Evolutionary conservation across 2,888 invertebrate genomes (phyloP), one percentile per base, ranked within the genome.

Genomic region (Anthophora plumipes): DNA sequence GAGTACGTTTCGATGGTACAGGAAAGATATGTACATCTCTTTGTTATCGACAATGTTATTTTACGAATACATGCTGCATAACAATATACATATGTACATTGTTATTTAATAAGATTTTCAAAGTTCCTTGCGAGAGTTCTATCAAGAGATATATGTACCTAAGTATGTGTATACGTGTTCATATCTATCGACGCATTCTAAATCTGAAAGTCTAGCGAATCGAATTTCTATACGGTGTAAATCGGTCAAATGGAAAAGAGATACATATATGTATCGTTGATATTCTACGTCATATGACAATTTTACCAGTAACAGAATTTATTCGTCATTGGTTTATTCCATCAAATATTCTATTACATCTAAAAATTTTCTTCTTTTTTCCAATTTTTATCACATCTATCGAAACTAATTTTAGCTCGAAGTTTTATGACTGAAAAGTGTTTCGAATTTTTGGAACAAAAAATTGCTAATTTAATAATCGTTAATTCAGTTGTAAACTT

Each of bases 191-290:
- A n/a, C n/a, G n/a, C 6, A 48, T 48, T 63, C 25, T 17, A n/a
- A 4, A 22, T 22, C n/a, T 11, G 22, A 20, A n/a, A 25, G 46
- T 11, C 22, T 17, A 14, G 25, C 22, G 14, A 22, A 61, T 46
- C 31, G 48, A 31, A 31, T 31, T 48, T 25, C 46, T 63, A 46
- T 1, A 48, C 12, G 11, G 11, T 31, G 46, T 8, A 31, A 31
- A 48, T 31, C 63, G 31, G n/a, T 46, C 25, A 12, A 63, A 31
- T 48, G 63, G 48, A 48, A 63, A 63, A 7, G 8, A 63, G 48
- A 63, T 31, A 63, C n/a, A n/a, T n/a, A n/a, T n/a, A n/a, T n/a
- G n/a, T 48, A 12, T 12, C 17, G 46, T 46, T 3, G 25, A 39
- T 46, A 46, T 46, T 25, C 22, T 31, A 31, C 17, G 31, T 14